A percentile compares a stretch with the other conserved stretches of the same genome.
Conservation (phyloP, 1,140 invertebrate species). For the Araneus ventricosus region DNA sequence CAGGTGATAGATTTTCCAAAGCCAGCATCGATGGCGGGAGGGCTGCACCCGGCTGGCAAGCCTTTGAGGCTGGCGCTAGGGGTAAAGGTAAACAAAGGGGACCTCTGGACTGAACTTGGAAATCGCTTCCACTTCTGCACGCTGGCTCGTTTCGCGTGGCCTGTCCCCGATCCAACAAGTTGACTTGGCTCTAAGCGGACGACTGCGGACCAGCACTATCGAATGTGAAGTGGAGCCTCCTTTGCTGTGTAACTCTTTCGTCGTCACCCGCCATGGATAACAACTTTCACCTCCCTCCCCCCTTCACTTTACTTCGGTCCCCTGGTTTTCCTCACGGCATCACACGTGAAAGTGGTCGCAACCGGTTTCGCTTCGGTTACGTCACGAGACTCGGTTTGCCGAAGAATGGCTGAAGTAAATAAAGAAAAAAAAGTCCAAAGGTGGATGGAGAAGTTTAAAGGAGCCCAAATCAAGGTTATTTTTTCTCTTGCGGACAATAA, state of each 20-base stretch:
- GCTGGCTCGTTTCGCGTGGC: neutral
- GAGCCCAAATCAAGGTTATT: slow-evolving; percentile 7
- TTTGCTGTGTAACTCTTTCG: slow-evolving; percentile 68
- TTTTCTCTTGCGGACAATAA: slow-evolving; percentile 2
- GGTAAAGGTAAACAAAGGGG: neutral
- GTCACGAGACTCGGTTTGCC: slow-evolving; percentile 16
- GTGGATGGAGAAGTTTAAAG: neutral
- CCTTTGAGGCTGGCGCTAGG: slow-evolving; percentile 15
- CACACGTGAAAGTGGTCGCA: slow-evolving; percentile 18
- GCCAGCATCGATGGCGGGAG: neutral
- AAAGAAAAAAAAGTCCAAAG: neutral
- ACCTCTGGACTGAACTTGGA: neutral
- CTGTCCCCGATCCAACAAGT: neutral
- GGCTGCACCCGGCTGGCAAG: slow-evolving; percentile 22
- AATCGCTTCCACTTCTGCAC: neutral
- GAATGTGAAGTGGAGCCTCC: neutral
- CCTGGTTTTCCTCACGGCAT: slow-evolving; percentile 25
- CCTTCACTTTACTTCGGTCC: slow-evolving; percentile 41
- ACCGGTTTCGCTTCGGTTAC: slow-evolving; percentile 63
- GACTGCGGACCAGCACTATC: slow-evolving; percentile 20
- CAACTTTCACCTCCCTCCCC: slow-evolving; percentile 49
- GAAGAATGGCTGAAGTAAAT: slow-evolving; percentile 28
- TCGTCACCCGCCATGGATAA: slow-evolving; percentile 41
- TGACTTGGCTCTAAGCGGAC: neutral
- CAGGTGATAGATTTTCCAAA: neutral